Base-by-base conservation (phyloP, 2,797 vertebrate genomes). In the Xerus rutilus region DNA sequence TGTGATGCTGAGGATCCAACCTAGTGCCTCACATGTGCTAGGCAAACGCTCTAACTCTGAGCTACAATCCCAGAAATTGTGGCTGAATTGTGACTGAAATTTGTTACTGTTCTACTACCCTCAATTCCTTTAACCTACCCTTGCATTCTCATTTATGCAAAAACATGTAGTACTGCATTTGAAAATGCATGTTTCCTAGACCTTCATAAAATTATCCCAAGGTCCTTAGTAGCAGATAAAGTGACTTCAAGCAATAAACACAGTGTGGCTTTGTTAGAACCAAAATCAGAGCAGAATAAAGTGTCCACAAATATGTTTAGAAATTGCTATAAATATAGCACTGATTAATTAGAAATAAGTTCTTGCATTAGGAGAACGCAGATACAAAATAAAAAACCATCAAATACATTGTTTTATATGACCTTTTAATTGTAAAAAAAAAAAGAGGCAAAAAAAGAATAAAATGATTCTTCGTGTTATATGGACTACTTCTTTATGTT, bases 371-470 rank as follows among this genome's bases (percentile, higher is more conserved):
- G 6, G 8, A 69, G 25, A 95, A 89, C 35, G 35, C 62, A 77
- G 45, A 89, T 73, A 88, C 18, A 81, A 64, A 91, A 86, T 39
- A 35, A 49, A 52, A 82, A 76, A 47, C 64, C 74, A 57, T 11
- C 20, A 39, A 86, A 73, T 73, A 39, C 47, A 43, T 23, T 77
- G 32, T 32, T 15, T 74, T 45, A 47, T 65, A 67, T 77, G 23
- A 69, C 47, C 1, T 5, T 64, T 88, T 86, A 35, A 1, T 62
- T 62, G n/a, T 8, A 15, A 65, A 91, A 92, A 77, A 59, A 35
- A 91, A 90, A 77, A 67, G 32, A 77, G 72, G n/a, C 30, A 65
- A 72, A 82, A 17, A 77, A 89, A 90, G 76, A 84, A 64, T 47
- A 59, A 39, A 39, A 47, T 89, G 5, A 1, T 15, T 81, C 17